A percentile compares a stretch with the other conserved stretches of the same genome.
These are phyloP conservation scores for Gobius niger DNA, from an alignment of 2,113 vertebrate genomes.

Conservation along the genomic window DNA sequence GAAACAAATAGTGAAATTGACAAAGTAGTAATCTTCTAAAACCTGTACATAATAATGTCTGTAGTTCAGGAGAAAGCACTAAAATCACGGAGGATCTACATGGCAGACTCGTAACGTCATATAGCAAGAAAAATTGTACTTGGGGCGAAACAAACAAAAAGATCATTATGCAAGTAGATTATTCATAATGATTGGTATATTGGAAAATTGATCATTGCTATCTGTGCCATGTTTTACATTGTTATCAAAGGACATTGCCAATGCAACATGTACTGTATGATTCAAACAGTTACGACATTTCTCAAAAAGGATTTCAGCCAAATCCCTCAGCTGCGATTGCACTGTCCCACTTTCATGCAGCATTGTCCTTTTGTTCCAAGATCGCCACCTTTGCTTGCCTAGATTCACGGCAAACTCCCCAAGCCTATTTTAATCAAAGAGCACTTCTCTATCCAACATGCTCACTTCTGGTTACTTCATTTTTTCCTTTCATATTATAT, in stretches of 20 bases:
- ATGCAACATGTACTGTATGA: conserved; percentile 22
- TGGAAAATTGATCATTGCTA: too few relatives aligned
- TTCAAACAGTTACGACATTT: conserved; percentile 33
- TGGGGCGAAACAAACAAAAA: too few relatives aligned
- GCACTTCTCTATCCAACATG: conserved; percentile 4
- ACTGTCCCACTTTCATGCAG: conserved; percentile 36
- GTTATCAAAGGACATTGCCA: too few relatives aligned
- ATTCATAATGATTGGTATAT: too few relatives aligned
- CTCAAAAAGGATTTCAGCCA: conserved; percentile 24
- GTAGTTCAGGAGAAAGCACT: neutral
- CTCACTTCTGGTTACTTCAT: conserved; percentile 34
- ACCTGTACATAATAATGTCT: conserved; percentile 47
- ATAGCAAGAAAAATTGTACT: too few relatives aligned
- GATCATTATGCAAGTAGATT: too few relatives aligned
- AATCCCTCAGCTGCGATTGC: conserved; percentile 46
- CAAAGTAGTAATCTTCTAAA: conserved; percentile 67
- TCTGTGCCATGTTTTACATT: too few relatives aligned
- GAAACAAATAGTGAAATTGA: conserved; percentile 50
- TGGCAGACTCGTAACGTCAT: conserved; percentile 27
- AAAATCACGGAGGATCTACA: conserved; percentile 30
- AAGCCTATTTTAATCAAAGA: conserved; percentile 20
- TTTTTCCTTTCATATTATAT: conserved; percentile 53
- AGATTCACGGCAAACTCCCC: conserved; percentile 6
- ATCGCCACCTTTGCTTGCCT: conserved; percentile 16
- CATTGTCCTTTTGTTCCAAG: conserved; percentile 38